A percentile compares a stretch with the other conserved stretches of the same genome.
phyloP scores from a whole-genome alignment of 2,113 vertebrate genomes.

The Parus major region DNA sequence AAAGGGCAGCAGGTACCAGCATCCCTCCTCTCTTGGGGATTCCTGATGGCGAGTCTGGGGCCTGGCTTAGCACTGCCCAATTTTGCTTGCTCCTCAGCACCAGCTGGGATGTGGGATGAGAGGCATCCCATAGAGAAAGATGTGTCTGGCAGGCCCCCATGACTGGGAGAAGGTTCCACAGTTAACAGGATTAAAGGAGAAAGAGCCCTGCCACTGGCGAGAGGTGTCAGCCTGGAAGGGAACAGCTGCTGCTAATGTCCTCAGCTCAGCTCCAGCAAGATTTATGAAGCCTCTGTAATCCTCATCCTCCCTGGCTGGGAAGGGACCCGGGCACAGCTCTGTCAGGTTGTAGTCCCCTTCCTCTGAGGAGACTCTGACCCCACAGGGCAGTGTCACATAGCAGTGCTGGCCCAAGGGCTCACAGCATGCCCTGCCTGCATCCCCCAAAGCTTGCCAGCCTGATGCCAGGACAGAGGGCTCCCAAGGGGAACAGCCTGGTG shows the following conservation, averaged over 20 bases:
- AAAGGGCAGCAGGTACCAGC: neutral
- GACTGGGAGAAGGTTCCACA: neutral
- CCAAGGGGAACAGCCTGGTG: neutral
- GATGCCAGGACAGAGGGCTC: neutral
- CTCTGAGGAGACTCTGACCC: neutral
- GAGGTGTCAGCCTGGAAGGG: neutral
- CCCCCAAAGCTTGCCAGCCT: neutral
- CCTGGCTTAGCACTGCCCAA: neutral
- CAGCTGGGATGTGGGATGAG: neutral
- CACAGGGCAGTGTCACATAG: fast-evolving
- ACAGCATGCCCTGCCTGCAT: neutral
- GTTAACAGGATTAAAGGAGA: neutral
- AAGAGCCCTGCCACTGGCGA: neutral
- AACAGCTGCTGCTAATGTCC: neutral
- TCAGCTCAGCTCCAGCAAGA: neutral
- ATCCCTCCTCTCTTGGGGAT: neutral
- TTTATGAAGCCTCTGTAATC: neutral
- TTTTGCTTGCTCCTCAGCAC: neutral
- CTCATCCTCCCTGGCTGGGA: neutral
- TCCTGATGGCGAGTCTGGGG: fast-evolving
- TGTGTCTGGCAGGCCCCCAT: neutral
- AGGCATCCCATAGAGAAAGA: neutral
- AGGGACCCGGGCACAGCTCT: fast-evolving
- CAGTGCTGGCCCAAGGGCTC: neutral
- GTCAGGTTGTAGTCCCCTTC: neutral